Evolutionary conservation across 1,140 invertebrate species (phyloP).

Genomic region (Pinna nobilis): DNA sequence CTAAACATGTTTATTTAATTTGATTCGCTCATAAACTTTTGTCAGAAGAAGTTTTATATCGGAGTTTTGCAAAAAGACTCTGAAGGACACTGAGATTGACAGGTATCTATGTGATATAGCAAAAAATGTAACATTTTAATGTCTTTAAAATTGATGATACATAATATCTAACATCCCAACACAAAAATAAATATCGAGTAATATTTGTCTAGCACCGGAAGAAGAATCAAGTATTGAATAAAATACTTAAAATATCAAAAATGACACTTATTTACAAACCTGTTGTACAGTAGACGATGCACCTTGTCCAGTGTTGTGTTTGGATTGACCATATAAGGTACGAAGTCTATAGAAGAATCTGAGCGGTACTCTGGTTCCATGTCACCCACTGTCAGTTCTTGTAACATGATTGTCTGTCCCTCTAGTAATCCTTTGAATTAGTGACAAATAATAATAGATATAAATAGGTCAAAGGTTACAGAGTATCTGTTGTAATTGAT

Average conservation of each 20-base stretch:
- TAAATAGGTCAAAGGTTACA: too few relatives aligned
- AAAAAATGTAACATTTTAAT: too few relatives aligned
- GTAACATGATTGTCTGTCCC: constrained; percentile 27
- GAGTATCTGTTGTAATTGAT: neutral
- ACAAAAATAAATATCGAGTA: neutral
- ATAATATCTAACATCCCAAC: neutral
- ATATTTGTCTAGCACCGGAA: neutral
- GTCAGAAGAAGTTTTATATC: too few relatives aligned
- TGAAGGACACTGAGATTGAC: too few relatives aligned
- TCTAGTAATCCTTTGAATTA: constrained; percentile 18
- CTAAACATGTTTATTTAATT: too few relatives aligned
- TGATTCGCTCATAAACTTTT: too few relatives aligned
- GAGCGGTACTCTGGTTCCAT: constrained; percentile 28
- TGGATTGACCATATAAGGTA: constrained; percentile 39
- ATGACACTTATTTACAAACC: constrained; percentile 14
- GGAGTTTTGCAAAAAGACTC: too few relatives aligned
- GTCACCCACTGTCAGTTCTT: constrained; percentile 13
- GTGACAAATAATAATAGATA: neutral
- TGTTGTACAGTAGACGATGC: constrained; percentile 32
- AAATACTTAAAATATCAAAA: neutral
- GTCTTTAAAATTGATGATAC: neutral
- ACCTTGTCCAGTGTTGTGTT: constrained; percentile 26
- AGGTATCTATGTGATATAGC: too few relatives aligned
- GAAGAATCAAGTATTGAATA: neutral
- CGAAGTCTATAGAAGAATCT: constrained; percentile 31